Base-by-base conservation (phyloP, 2,797 vertebrate genomes). In the Fistularia commersonii region DNA sequence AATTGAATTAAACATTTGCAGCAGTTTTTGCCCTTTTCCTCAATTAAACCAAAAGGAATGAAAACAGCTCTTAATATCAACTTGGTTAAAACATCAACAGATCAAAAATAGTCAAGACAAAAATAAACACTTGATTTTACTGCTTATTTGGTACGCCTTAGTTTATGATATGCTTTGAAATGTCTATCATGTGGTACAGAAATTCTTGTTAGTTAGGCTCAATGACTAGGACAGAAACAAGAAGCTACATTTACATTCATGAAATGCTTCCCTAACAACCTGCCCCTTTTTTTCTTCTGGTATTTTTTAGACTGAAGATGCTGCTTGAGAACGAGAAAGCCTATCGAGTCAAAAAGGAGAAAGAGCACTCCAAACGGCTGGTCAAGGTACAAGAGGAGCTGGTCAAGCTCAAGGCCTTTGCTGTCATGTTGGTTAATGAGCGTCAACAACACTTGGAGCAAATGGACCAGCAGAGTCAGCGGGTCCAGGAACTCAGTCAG, bases 371-470 rank as follows among this genome's bases (percentile, higher is more conserved):
- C 8, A 97, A 93, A 76, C 87, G 91, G 40, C 88, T 99, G 74
- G 85, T 71, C 75, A 98, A 97, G 76, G 84, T 97, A 47, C 90
- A 90, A 61, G 96, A 95, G 59, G 97, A 99, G 76, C 88, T 98
- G 56, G 93, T 97, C 43, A 99, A 98, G 61, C 87, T 99, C 13
- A 98, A 99, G 76, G 97, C 97, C 14, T 98, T 99, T 76, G 92
- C 96, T 64, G 90, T 99, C 74, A 97, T 98, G 95, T 89, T 99
- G 83, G 96, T 98, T 68, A 97, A 97, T 85, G 97, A 99, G 75
- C 93, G 94, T 51, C 96, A 99, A 85, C 93, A 97, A 83, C 93
- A 99, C 77, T 90, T 99, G 61, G 95, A 98, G 59, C 94, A 98
- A 75, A 94, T 99, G 66, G 95, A 94, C 77, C 92, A 96, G 72